phyloP scores from a whole-genome alignment of 2,113 vertebrate genomes.

The Chelonoidis abingdonii region DNA sequence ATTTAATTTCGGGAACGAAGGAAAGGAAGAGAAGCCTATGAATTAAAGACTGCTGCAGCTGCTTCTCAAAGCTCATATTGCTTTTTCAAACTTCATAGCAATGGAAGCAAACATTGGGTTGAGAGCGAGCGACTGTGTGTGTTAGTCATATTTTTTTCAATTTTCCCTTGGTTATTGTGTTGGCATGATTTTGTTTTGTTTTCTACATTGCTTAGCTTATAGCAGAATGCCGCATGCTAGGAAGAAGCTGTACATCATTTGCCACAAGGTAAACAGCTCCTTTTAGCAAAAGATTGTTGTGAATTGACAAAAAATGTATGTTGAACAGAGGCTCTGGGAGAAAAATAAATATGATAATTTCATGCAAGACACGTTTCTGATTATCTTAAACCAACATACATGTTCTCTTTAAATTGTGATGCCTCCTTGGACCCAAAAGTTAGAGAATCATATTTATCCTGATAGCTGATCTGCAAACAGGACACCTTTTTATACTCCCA shows the following conservation, averaged over 20 bases:
- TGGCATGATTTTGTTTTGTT: neutral
- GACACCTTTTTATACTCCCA: slow-evolving; percentile 12
- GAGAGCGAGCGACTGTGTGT: neutral
- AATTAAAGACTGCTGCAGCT: neutral
- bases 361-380: neutral
- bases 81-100: neutral
- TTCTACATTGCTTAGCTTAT: neutral
- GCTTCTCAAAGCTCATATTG: neutral
- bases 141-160: neutral
- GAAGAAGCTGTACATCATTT: neutral
- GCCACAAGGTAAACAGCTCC: neutral
- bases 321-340: neutral
- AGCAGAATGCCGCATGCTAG: slow-evolving; percentile 3
- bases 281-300: neutral
- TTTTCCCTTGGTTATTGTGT: neutral
- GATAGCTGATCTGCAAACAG: neutral
- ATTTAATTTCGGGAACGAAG: neutral
- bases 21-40: neutral
- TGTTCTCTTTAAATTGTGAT: neutral
- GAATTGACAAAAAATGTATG: neutral
- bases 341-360: neutral
- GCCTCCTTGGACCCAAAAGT: neutral
- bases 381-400: neutral
- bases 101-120: neutral
- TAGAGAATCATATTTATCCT: neutral